Conservation (phyloP, 2,797 vertebrate species). For the Phataginus tricuspis region DNA sequence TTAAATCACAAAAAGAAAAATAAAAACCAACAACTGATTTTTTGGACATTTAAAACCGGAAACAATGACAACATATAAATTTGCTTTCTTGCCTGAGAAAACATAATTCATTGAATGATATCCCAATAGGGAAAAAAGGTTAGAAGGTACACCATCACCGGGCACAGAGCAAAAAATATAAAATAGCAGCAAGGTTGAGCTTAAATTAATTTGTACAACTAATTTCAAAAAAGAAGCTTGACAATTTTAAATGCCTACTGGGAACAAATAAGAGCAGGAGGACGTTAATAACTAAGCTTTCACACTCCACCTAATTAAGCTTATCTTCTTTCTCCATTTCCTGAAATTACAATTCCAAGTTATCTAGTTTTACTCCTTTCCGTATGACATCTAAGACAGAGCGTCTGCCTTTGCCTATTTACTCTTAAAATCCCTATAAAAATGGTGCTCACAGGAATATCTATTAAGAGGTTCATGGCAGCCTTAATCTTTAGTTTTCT, state of each 20-base stretch:
- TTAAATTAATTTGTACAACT: background rate
- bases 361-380: background rate
- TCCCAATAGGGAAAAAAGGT: background rate
- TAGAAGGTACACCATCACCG: background rate
- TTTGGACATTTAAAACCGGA: background rate
- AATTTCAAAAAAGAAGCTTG: background rate
- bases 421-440: background rate
- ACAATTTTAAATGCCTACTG: slow-evolving; percentile 10
- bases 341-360: background rate
- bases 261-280: background rate
- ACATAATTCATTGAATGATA: background rate
- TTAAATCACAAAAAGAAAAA: background rate
- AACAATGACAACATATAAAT: background rate
- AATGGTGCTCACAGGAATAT: background rate
- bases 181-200: background rate
- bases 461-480: background rate
- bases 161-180: background rate
- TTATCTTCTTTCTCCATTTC: background rate
- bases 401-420: background rate
- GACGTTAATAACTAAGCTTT: background rate
- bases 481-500: background rate
- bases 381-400: background rate
- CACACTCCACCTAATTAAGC: background rate
- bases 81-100: background rate
- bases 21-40: background rate